These are phyloP conservation scores for Xiphorhynchus elegans DNA, from an alignment of 2,113 vertebrate genomes.

Conservation along the genomic window DNA sequence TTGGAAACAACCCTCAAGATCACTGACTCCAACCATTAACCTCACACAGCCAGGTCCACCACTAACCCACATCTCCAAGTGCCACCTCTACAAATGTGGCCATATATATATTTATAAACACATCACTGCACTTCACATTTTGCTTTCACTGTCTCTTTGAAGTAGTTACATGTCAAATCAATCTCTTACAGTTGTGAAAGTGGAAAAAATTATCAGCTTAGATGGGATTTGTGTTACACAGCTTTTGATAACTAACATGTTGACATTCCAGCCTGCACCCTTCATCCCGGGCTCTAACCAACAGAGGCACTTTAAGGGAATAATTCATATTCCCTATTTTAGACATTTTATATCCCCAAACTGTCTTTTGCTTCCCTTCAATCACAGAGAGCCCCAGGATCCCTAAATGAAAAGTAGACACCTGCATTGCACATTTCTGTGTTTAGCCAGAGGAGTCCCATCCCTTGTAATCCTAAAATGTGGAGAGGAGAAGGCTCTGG, in stretches of 20 bases:
- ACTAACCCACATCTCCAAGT: not conserved
- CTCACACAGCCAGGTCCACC: not conserved
- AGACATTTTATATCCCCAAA: not conserved
- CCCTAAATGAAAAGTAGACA: not conserved
- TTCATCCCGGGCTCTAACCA: not conserved
- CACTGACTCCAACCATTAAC: not conserved
- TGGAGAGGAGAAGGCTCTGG: not conserved
- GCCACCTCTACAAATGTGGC: not conserved
- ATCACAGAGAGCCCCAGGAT: not conserved
- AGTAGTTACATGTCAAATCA: not conserved
- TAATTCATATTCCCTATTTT: not conserved
- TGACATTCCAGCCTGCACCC: not conserved
- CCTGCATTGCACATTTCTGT: not conserved
- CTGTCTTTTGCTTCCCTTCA: not conserved
- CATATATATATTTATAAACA: not conserved
- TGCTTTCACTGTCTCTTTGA: not conserved
- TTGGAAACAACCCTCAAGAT: not conserved
- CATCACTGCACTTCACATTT: not conserved
- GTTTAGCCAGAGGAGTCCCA: not conserved
- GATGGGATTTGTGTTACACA: not conserved
- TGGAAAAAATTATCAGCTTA: not conserved
- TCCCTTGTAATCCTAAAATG: not conserved
- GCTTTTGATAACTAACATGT: not conserved
- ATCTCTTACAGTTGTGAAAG: accelerated
- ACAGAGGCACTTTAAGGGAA: not conserved